phyloP scores from a whole-genome alignment of 1,140 invertebrate genomes.

The Saccostrea cuccullata region DNA sequence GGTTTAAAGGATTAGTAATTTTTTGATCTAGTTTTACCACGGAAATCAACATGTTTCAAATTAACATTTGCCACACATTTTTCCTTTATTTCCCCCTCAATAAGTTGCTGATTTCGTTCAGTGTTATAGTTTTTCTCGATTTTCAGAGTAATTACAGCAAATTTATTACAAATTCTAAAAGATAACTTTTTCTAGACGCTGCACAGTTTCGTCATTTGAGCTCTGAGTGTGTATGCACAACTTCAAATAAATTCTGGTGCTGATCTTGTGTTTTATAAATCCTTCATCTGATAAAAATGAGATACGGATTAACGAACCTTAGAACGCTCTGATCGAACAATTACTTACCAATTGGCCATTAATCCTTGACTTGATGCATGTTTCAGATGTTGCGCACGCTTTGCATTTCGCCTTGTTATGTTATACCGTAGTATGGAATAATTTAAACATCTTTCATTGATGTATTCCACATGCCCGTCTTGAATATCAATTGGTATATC shows the following conservation, averaged over 20 bases:
- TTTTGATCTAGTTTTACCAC: background rate
- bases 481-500: slow-evolving; percentile 1
- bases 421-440: slow-evolving; percentile 24
- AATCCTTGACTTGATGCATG: slow-evolving; percentile 13
- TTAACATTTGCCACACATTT: background rate
- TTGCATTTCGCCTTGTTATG: slow-evolving; percentile 24
- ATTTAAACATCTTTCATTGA: slow-evolving; percentile 22
- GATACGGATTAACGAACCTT: slow-evolving; percentile 28
- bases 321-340: slow-evolving; percentile 26
- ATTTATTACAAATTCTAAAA: slow-evolving; percentile 14
- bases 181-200: background rate
- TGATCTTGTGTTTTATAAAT: slow-evolving; percentile 11
- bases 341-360: slow-evolving; percentile 33
- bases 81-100: background rate
- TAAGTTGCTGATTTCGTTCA: slow-evolving; percentile 1
- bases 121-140: background rate
- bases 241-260: background rate
- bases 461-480: slow-evolving; percentile 22
- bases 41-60: background rate
- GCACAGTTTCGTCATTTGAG: slow-evolving; percentile 1
- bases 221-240: background rate
- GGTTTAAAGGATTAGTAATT: background rate
- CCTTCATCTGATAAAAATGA: slow-evolving; percentile 27
- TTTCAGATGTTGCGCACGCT: slow-evolving; percentile 29
- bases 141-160: background rate